A percentile compares a stretch with the other conserved stretches of the same genome.
Evolutionary conservation across 1,140 invertebrate species (phyloP).

Genomic region (Nebria ingens): DNA sequence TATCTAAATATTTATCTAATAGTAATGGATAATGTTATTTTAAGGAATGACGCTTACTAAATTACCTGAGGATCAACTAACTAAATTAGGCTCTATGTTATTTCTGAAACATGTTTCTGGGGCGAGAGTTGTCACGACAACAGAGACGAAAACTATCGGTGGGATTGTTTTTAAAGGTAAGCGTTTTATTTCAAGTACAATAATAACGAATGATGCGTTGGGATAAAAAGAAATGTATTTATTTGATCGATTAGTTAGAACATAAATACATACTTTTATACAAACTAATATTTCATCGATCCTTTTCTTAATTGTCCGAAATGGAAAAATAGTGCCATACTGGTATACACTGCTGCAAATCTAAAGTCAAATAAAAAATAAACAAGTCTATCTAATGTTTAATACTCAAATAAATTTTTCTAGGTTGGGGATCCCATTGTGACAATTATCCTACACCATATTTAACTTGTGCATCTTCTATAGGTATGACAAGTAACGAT

Average conservation of each 20-base stretch:
- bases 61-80: conserved; percentile 20
- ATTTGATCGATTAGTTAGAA: not conserved
- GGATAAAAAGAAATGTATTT: not conserved
- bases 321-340: not conserved
- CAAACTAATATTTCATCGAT: not conserved
- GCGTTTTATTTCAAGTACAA: not conserved
- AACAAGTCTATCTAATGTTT: conserved; percentile 5
- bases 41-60: conserved; percentile 23
- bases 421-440: conserved; percentile 32
- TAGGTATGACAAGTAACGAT: conserved; percentile 27
- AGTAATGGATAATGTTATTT: not conserved
- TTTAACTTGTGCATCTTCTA: conserved; percentile 30
- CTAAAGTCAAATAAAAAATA: not conserved
- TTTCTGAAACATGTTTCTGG: conserved; percentile 32
- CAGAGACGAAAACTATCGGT: conserved; percentile 27
- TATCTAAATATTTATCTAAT: not conserved
- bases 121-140: conserved; percentile 26
- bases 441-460: conserved; percentile 23
- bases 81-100: conserved; percentile 31
- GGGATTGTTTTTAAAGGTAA: conserved; percentile 25
- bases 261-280: not conserved
- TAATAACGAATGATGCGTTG: not conserved
- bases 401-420: not conserved
- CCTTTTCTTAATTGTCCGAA: not conserved
- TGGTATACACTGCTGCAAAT: not conserved